Evolutionary conservation across 2,888 invertebrate genomes (phyloP).

Genomic region (Heteropelma amictum): DNA sequence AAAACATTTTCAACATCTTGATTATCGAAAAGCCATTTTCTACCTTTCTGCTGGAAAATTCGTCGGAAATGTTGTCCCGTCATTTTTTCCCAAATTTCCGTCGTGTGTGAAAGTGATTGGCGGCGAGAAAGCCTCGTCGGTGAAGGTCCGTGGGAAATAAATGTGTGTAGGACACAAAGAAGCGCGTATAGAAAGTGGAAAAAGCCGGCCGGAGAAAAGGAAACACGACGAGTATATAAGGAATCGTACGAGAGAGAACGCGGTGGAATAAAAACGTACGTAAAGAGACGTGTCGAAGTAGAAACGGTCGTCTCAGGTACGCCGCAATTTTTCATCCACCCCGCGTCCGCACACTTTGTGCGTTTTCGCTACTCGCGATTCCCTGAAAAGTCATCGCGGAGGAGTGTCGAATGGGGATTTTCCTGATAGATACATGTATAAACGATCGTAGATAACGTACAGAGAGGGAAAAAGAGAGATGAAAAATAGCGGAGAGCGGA

Average conservation of each 20-base stretch:
- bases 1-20: too few species aligned
- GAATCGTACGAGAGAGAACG: neutral
- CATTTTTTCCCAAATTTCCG: neutral
- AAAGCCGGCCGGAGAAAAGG: too few species aligned
- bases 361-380: constrained; percentile 10
- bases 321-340: constrained; percentile 54
- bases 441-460: constrained; percentile 16
- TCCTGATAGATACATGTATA: too few species aligned
- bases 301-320: constrained; percentile 36
- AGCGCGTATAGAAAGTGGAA: too few species aligned
- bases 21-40: too few species aligned
- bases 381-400: constrained; percentile 12
- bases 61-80: neutral
- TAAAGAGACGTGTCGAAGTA: constrained; percentile 22
- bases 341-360: constrained; percentile 37
- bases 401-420: neutral
- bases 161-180: too few species aligned
- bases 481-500: neutral
- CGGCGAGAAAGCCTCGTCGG: constrained; percentile 4
- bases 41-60: too few species aligned
- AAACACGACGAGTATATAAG: neutral
- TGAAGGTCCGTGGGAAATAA: neutral
- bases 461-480: constrained; percentile 1
- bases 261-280: neutral
- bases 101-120: constrained; percentile 6